phyloP scores from a whole-genome alignment of 92 coral and sea anemone species.

The Palythoa heliodiscus region DNA sequence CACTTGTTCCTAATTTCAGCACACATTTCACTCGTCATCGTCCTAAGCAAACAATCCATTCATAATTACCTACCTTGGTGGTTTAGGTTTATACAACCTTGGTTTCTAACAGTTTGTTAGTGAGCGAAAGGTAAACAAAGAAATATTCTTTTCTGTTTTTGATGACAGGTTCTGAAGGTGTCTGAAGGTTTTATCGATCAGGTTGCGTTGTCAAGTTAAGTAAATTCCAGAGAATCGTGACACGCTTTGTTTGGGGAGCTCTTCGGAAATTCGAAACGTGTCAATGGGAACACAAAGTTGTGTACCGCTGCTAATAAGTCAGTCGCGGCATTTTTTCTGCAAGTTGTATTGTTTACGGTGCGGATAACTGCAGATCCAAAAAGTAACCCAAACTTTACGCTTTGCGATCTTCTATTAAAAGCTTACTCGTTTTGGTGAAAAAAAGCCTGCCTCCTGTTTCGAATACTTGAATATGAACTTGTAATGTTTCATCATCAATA shows the following conservation, averaged over 20 bases:
- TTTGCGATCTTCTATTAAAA: not conserved
- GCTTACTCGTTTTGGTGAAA: not conserved
- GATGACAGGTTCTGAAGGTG: not conserved
- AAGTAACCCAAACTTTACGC: not conserved
- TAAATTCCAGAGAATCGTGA: not conserved
- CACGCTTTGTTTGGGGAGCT: slow-evolving; percentile 15
- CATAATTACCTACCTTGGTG: not conserved
- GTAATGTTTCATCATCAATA: not conserved
- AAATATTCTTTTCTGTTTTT: not conserved
- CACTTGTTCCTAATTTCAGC: not conserved
- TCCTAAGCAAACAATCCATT: slow-evolving; percentile 7
- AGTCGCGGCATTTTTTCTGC: not conserved
- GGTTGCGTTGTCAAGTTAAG: not conserved
- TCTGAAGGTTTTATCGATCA: not conserved
- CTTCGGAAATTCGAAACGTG: slow-evolving; percentile 34
- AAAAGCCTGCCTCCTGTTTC: not conserved
- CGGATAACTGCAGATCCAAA: not conserved
- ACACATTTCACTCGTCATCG: not conserved
- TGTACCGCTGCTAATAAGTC: not conserved
- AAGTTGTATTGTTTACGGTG: not conserved
- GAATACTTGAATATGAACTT: not conserved
- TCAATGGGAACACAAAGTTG: not conserved
- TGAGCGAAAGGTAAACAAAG: slow-evolving; percentile 16
- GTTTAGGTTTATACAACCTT: slow-evolving; percentile 18
- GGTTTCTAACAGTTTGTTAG: not conserved